Conservation (phyloP, 2,113 vertebrate genomes). For the Empidonax traillii region DNA sequence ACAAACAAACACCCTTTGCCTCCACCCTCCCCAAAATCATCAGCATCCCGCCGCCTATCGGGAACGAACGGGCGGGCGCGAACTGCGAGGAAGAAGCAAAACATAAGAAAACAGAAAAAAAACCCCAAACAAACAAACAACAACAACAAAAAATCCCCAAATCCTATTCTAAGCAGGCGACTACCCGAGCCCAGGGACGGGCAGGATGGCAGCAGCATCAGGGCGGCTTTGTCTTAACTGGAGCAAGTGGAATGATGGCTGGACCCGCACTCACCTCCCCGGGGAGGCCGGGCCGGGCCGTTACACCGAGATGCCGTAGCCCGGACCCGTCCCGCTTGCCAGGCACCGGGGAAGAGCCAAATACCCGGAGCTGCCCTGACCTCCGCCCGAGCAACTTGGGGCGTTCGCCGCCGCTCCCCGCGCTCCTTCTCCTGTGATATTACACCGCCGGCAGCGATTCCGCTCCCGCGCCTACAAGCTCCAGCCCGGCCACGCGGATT, state of each 20-base stretch:
- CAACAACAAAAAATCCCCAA: not conserved
- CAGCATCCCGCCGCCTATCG: not conserved
- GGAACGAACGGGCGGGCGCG: not conserved
- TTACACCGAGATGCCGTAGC: not conserved
- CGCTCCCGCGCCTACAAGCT: not conserved
- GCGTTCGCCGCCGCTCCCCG: not conserved
- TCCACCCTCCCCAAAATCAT: slow-evolving; percentile 7
- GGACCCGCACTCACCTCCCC: not conserved
- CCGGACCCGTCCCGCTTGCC: not conserved
- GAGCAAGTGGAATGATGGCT: not conserved
- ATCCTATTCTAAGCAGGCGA: not conserved
- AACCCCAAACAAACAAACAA: not conserved
- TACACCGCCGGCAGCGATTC: not conserved
- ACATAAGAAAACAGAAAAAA: not conserved
- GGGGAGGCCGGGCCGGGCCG: not conserved
- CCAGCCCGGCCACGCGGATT: not conserved
- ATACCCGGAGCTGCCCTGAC: not conserved
- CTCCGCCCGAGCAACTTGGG: not conserved
- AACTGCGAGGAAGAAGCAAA: not conserved
- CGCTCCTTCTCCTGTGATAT: not conserved
- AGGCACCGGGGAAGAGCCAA: not conserved
- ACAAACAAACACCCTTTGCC: slow-evolving; percentile 71
- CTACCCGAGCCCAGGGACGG: not conserved
- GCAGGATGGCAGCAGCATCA: not conserved
- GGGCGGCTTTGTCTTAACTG: slow-evolving; percentile 63